Percentiles rank a stretch among this genome's conserved stretches.
phyloP scores from a whole-genome alignment of 2,888 invertebrate genomes.

The Drosophila neotestacea region DNA sequence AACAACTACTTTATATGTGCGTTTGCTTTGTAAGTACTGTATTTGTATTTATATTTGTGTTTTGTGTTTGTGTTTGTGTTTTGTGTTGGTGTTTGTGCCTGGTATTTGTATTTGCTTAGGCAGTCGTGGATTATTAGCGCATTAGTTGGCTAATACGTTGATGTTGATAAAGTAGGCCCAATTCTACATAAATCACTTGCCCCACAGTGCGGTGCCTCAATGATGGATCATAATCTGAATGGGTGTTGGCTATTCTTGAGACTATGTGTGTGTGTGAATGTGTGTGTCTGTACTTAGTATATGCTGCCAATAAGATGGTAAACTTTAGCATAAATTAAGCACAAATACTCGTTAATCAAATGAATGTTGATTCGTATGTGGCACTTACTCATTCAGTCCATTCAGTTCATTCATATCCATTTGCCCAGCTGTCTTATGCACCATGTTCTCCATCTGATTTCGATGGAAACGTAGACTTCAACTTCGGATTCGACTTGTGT shows the following conservation, averaged over 20 bases:
- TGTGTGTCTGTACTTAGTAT: constrained; percentile 7
- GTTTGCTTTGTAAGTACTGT: constrained; percentile 11
- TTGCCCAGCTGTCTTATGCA: constrained; percentile 51
- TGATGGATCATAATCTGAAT: constrained; percentile 71
- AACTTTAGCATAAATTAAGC: constrained; percentile 73
- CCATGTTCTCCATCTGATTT: constrained; percentile 21
- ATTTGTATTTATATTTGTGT: constrained; percentile 13
- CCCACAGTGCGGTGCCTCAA: constrained; percentile 33
- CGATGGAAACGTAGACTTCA: neutral
- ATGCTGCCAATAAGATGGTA: constrained; percentile 54
- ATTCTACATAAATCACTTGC: constrained; percentile 58
- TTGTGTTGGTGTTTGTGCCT: constrained; percentile 24
- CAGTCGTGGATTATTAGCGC: constrained; percentile 77
- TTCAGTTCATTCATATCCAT: constrained; percentile 46
- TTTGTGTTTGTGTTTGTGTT: neutral
- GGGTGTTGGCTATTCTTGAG: constrained; percentile 12
- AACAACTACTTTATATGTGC: constrained; percentile 12
- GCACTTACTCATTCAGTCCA: constrained; percentile 34
- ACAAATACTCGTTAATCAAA: constrained; percentile 79
- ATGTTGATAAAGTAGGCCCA: constrained; percentile 57
- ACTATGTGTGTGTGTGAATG: neutral
- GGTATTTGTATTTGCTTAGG: constrained; percentile 69
- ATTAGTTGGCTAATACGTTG: constrained; percentile 72
- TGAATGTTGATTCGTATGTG: constrained; percentile 62
- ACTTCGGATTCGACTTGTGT: neutral